Evolutionary conservation across 2,113 vertebrate genomes (phyloP), one percentile per base, ranked within the genome.

Genomic region (Felis chaus): DNA sequence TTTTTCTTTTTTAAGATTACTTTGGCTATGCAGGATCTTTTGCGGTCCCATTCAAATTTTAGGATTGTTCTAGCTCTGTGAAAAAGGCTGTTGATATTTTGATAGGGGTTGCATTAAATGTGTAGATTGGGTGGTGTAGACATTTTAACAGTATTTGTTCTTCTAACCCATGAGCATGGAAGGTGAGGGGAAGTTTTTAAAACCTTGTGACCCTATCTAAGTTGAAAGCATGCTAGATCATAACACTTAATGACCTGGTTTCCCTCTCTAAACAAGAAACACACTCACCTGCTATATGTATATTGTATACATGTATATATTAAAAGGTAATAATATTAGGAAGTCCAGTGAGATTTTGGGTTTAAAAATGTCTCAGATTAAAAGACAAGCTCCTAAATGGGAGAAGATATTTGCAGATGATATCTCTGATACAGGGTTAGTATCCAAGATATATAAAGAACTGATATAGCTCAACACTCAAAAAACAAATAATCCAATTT

Each of bases 341-440:
- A 76, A 85, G 69, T 91, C 85, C 94, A 71, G 74, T 74, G 76
- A 96, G 63, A 80, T 87, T 61, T 96, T 53, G 10, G 27, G 16
- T 90, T 97, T 94, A 15, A 65, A 39, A 95, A 89, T 93, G 53
- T 97, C 85, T 91, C 81, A 53, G 48, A 93, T 92, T 86, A 94
- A 89, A 89, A 45, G 73, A 45, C 73, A 45, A 45, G 23, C 39
- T 76, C 3, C 39, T 29, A 12, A 74, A 27, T 76, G 39, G 73
- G 39, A 76, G 25, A 76, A 74, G 25, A 73, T 74, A 74, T 45
- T 45, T 45, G 25, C 25, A 45, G 25, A 29, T 74, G 73, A 29
- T 39, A 45, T 8, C 39, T 74, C 73, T 74, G 73, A 45, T 74
- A 45, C 25, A 74, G 25, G 39, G 39, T 74, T 74, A 74, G 39